These are phyloP conservation scores for Punctoribates punctum DNA, from an alignment of 2,888 invertebrate species.

Conservation along the genomic window DNA sequence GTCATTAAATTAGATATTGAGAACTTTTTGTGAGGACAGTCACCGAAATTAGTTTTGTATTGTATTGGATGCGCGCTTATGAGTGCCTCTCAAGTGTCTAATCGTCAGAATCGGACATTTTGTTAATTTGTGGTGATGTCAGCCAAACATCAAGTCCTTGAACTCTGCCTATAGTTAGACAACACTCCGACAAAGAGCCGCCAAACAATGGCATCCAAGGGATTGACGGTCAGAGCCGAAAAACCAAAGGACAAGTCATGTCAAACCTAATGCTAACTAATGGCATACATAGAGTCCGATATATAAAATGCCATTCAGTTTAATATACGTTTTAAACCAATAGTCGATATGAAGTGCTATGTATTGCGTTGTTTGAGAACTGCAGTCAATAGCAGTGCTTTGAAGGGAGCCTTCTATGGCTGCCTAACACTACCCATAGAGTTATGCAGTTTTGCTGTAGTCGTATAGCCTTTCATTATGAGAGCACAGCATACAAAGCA, in stretches of 20 bases:
- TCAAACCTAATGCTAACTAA: background rate
- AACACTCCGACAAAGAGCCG: slow-evolving; percentile 6
- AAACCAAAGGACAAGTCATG: background rate
- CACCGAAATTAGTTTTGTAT: background rate
- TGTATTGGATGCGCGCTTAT: background rate
- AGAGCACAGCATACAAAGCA: background rate
- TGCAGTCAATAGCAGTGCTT: background rate
- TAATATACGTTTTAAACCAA: slow-evolving; percentile 9
- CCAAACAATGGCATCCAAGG: background rate
- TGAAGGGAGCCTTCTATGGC: slow-evolving; percentile 1
- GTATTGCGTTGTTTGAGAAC: slow-evolving; percentile 3
- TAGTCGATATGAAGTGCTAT: background rate
- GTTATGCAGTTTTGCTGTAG: background rate
- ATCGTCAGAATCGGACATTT: slow-evolving; percentile 19
- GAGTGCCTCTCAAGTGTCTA: background rate
- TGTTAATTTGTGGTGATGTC: slow-evolving; percentile 21
- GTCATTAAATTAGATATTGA: background rate
- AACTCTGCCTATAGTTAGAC: slow-evolving; percentile 20
- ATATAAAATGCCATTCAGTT: slow-evolving; percentile 16
- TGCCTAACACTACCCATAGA: background rate
- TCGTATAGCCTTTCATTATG: background rate
- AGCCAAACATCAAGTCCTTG: slow-evolving; percentile 22
- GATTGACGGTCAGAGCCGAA: background rate
- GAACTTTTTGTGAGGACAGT: background rate
- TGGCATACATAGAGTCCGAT: background rate